phyloP scores from a whole-genome alignment of 2,888 invertebrate species.

The Neelides folsomi region DNA sequence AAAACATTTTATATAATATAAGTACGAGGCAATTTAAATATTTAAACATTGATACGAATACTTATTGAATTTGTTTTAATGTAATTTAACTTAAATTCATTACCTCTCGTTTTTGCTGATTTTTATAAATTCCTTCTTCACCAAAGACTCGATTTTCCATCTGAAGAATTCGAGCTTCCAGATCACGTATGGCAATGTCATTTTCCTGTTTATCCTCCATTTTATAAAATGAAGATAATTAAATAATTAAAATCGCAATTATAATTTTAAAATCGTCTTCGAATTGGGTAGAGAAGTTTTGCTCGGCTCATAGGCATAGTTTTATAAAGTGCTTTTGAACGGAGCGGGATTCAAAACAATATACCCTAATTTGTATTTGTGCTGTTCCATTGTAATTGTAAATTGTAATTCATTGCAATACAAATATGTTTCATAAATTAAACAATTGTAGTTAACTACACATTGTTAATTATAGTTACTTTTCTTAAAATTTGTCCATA shows the following conservation, averaged over 20 bases:
- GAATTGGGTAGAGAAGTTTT: too few species aligned
- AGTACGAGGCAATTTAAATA: not conserved
- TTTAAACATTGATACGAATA: not conserved
- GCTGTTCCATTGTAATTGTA: too few species aligned
- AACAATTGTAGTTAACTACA: too few species aligned
- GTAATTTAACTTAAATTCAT: not conserved
- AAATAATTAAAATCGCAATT: too few species aligned
- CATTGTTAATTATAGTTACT: too few species aligned
- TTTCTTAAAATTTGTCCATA: not conserved
- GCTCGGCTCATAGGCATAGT: too few species aligned
- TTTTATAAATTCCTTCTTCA: conserved; percentile 26
- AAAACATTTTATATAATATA: not conserved
- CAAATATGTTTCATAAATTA: too few species aligned
- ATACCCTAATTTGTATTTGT: too few species aligned
- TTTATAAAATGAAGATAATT: not conserved
- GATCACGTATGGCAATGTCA: conserved; percentile 10
- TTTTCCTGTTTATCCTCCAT: conserved; percentile 14
- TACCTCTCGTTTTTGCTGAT: conserved; percentile 29
- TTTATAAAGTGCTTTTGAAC: too few species aligned
- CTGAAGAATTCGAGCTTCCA: conserved; percentile 25
- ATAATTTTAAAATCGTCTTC: too few species aligned
- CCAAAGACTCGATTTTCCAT: conserved; percentile 28
- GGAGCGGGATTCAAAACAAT: too few species aligned
- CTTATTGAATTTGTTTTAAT: not conserved
- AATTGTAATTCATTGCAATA: too few species aligned